These are phyloP conservation scores for Drosophila jambulina DNA, from an alignment of 1,140 invertebrate species.

Conservation along the genomic window DNA sequence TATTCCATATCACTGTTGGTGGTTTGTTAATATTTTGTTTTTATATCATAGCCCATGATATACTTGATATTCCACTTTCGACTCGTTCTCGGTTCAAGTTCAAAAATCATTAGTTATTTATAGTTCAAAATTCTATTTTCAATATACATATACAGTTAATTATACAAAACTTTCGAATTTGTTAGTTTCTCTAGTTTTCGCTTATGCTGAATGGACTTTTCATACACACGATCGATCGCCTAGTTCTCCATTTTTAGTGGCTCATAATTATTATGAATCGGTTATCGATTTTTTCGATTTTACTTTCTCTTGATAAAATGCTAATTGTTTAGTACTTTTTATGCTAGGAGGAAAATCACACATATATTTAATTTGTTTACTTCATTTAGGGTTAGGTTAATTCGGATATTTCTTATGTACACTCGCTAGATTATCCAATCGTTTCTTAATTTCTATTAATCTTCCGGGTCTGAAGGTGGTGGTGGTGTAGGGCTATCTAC, in stretches of 20 bases:
- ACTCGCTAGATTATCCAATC: constrained; percentile 47
- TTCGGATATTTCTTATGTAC: constrained; percentile 64
- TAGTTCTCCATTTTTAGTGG: constrained; percentile 44
- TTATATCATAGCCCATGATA: constrained; percentile 57
- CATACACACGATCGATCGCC: constrained; percentile 54
- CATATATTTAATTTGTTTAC: constrained; percentile 54
- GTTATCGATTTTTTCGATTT: constrained; percentile 28
- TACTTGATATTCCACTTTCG: constrained; percentile 34
- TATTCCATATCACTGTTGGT: constrained; percentile 81
- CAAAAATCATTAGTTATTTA: constrained; percentile 46
- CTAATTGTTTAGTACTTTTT: constrained; percentile 55
- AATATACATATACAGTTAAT: constrained; percentile 77
- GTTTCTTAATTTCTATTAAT: constrained; percentile 14
- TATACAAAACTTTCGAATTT: constrained; percentile 77
- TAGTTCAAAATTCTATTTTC: constrained; percentile 69
- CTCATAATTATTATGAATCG: constrained; percentile 55
- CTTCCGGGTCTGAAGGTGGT: constrained; percentile 23
- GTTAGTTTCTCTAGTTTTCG: constrained; percentile 61
- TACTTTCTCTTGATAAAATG: constrained; percentile 52
- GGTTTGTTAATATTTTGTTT: constrained; percentile 67
- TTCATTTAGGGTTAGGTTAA: constrained; percentile 33
- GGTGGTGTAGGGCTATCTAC: constrained; percentile 32
- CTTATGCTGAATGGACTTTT: constrained; percentile 70
- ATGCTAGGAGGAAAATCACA: constrained; percentile 80
- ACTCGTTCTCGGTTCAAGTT: constrained; percentile 26